A percentile compares a stretch with the other conserved stretches of the same genome.
These are phyloP conservation scores for Ferrisia virgata DNA, from an alignment of 2,888 invertebrate species.

Conservation along the genomic window DNA sequence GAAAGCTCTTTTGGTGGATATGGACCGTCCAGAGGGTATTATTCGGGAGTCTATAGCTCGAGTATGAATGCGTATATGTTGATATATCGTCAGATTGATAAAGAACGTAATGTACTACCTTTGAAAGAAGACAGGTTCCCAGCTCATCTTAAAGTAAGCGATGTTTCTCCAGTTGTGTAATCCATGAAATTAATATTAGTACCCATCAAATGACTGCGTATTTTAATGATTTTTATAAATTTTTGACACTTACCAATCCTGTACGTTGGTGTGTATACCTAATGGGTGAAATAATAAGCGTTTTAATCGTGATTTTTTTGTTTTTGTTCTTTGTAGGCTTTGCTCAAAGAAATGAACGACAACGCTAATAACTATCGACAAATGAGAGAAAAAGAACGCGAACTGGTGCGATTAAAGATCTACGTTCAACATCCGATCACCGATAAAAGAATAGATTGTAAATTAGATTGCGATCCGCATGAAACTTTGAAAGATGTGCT, in stretches of 20 bases:
- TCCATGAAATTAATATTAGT: no score
- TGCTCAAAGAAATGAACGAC: conserved; percentile 64
- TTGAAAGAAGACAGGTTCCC: conserved; percentile 71
- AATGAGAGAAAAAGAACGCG: conserved; percentile 61
- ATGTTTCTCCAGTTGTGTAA: no score
- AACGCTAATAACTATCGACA: conserved; percentile 64
- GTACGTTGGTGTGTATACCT: no score
- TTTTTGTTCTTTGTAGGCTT: conserved; percentile 52
- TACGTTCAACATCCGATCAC: conserved; percentile 63
- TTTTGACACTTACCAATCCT: no score
- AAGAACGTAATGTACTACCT: conserved; percentile 62
- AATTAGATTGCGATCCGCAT: conserved; percentile 61
- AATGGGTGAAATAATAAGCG: no score
- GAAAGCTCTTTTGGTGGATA: conserved; percentile 74
- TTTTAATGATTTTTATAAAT: no score
- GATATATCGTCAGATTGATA: conserved; percentile 77
- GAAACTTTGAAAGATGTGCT: conserved; percentile 62
- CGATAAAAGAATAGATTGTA: conserved; percentile 58
- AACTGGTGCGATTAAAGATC: conserved; percentile 63
- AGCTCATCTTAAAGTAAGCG: conserved; percentile 62
- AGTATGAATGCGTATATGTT: conserved; percentile 89
- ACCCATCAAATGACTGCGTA: no score
- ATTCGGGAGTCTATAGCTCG: conserved; percentile 71
- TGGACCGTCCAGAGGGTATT: conserved; percentile 61
- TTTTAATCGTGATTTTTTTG: neutral